A percentile compares a stretch with the other conserved stretches of the same genome.
Conservation (phyloP, 2,797 vertebrate species). For the Ficedula albicollis region DNA sequence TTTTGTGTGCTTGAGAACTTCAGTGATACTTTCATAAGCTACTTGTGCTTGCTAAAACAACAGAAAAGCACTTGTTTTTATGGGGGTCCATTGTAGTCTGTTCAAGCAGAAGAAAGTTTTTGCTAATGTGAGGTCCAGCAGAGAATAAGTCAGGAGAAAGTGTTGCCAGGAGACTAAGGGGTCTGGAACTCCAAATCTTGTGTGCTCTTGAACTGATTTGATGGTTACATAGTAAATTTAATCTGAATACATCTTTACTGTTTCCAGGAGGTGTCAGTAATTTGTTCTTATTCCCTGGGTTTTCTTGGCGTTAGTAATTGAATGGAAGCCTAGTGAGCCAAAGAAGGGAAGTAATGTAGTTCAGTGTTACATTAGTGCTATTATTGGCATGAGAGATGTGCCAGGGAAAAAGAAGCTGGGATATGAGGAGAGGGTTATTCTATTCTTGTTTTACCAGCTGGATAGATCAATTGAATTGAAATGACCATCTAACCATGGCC, state of each 20-base stretch:
- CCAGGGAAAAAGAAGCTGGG: background rate
- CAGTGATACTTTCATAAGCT: too few species aligned
- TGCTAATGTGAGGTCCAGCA: background rate
- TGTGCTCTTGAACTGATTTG: background rate
- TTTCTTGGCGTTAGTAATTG: background rate
- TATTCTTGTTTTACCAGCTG: background rate
- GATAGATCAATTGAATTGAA: background rate
- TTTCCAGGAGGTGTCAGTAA: background rate
- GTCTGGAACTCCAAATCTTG: background rate
- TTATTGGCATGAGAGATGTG: background rate
- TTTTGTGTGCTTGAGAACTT: background rate
- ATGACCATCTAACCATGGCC: background rate
- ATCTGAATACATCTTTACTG: background rate
- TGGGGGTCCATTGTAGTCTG: background rate
- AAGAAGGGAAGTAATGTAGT: background rate
- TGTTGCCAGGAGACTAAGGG: background rate
- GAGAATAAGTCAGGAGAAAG: background rate
- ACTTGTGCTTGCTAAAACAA: background rate
- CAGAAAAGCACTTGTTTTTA: background rate
- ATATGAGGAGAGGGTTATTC: background rate
- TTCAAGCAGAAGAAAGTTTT: background rate
- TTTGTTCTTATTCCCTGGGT: background rate
- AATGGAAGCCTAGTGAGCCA: background rate
- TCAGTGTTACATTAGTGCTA: background rate
- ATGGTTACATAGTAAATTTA: background rate